Base-by-base conservation (phyloP, 1,140 invertebrate species). In the Dendroctonus valens region DNA sequence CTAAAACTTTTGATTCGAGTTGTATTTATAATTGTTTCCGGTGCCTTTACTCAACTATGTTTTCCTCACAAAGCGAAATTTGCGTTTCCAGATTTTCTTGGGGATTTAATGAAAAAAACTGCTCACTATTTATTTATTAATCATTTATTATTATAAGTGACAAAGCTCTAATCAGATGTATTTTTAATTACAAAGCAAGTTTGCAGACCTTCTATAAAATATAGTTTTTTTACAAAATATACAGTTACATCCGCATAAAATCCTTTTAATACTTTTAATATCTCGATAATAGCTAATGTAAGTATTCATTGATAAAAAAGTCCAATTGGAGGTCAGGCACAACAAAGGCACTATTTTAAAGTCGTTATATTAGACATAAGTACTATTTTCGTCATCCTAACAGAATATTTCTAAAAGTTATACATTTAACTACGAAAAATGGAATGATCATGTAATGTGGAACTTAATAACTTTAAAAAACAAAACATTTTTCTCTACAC, bases 151-250 rank as follows among this genome's bases (percentile, higher is more conserved):
- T 69, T 63, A 66, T 71, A 69, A 72, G 68, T 66, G 64, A 67
- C 69, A 73, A n/a, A 73, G 70, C 70, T 65, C 55, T 67, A 73
- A 64, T 59, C 66, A 61, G 60, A 58, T 15, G 57, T 68, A 7
- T 60, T 58, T 65, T 65, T 73, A 70, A 72, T 72, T 73, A 73
- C 72, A 73, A 67, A 70, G 70, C 70, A 70, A 55, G 9, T 70
- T 71, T 73, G 68, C 69, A 70, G 67, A 72, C 9, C 48, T 62
- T 69, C 61, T 70, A 62, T 64, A 69, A 69, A 73, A 70, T 69
- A 38, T 67, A 38, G 58, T 50, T 68, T 72, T 70, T 72, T 66
- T 72, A 72, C 71, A 72, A 72, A 72, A 72, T 72, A 64, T 72
- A 72, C 71, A 72, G 59, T 67, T 64, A 48, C 38, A 69, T 79